Conservation (phyloP, 2,797 vertebrate species). For the Gambelia wislizenii region DNA sequence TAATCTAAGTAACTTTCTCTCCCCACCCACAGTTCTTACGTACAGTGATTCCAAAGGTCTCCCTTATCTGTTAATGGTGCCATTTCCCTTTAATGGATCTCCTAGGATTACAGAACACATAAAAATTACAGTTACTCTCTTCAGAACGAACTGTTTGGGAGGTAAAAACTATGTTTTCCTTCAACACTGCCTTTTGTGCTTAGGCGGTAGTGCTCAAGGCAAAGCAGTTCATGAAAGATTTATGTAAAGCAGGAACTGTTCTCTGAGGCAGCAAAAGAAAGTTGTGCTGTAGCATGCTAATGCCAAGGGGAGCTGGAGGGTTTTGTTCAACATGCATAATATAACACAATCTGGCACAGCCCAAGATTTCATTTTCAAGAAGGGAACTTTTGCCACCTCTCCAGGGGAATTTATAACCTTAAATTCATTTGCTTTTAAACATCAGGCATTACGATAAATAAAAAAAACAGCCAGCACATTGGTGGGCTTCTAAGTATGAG, state of each 20-base stretch:
- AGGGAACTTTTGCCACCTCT: not conserved
- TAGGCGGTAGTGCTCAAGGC: conserved; percentile 65
- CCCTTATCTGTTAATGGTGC: conserved; percentile 14
- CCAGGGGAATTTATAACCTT: conserved; percentile 11
- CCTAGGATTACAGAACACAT: conserved; percentile 47
- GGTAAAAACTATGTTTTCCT: conserved; percentile 68
- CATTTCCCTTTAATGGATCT: conserved; percentile 21
- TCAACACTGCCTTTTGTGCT: conserved; percentile 66
- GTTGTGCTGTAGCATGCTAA: conserved; percentile 68
- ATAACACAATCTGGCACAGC: not conserved
- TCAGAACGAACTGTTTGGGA: conserved; percentile 55
- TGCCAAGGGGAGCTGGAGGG: conserved; percentile 42
- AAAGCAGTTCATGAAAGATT: conserved; percentile 76
- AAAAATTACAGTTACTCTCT: conserved; percentile 58
- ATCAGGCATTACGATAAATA: not conserved
- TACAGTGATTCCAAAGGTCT: not conserved
- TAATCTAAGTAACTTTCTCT: not conserved
- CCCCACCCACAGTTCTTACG: not conserved
- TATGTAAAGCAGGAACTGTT: conserved; percentile 74
- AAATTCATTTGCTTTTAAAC: rapidly evolving
- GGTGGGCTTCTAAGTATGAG: not conserved
- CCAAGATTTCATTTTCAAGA: conserved; percentile 14
- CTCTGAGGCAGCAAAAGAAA: conserved; percentile 68
- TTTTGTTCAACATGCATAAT: conserved; percentile 37
- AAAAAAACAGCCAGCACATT: not conserved